These are phyloP conservation scores for Crocallis elinguaria DNA, from an alignment of 2,888 invertebrate species.

Conservation along the genomic window DNA sequence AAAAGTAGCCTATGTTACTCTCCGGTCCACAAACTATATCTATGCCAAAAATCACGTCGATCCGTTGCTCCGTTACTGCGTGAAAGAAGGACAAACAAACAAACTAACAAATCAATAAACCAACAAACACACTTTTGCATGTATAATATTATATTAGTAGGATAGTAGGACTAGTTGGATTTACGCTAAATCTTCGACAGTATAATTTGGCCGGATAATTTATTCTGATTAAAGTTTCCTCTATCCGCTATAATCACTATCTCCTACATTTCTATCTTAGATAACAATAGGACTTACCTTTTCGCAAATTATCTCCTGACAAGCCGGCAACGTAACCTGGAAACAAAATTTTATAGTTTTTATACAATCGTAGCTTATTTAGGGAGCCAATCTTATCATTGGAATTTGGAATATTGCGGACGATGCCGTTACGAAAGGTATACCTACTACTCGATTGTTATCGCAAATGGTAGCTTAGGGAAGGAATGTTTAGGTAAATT, in stretches of 20 bases:
- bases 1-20: no score
- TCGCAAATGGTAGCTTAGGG: constrained; percentile 34
- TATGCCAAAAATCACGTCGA: no score
- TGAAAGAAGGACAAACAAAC: no score
- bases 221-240: background rate
- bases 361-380: constrained; percentile 60
- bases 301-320: constrained; percentile 75
- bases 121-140: no score
- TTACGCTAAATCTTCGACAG: background rate
- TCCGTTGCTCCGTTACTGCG: no score
- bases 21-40: no score
- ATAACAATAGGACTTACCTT: constrained; percentile 63
- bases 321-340: constrained; percentile 73
- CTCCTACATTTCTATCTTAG: constrained; percentile 2
- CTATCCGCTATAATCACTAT: background rate
- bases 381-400: constrained; percentile 47
- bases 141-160: no score
- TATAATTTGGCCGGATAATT: background rate
- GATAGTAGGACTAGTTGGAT: no score
- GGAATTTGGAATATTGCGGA: constrained; percentile 39
- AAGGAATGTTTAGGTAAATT: constrained; percentile 41
- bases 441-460: constrained; percentile 42
- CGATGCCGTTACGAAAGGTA: constrained; percentile 13
- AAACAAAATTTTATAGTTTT: constrained; percentile 63
- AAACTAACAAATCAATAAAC: no score